A percentile compares a stretch with the other conserved stretches of the same genome.
Conservation (phyloP, 2,797 vertebrate species). For the Melanotaenia maccullochi region DNA sequence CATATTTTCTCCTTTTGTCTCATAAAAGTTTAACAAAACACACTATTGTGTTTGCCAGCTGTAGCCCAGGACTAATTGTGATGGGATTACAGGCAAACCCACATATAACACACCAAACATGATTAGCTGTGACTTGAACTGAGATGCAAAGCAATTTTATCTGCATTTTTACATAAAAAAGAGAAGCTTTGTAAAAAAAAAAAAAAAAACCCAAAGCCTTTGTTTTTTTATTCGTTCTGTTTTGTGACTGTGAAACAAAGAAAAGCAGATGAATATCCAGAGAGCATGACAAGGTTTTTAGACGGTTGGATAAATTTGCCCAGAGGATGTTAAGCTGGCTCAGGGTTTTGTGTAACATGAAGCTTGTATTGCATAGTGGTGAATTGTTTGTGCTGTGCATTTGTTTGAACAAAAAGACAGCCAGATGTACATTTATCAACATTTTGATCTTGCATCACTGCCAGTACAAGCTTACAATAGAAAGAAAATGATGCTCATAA, state of each 20-base stretch:
- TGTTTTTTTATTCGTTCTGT: not conserved
- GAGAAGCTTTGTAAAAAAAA: not conserved
- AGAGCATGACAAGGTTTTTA: slow-evolving; percentile 17
- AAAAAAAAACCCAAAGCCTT: too few relatives aligned
- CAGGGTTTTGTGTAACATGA: slow-evolving; percentile 7
- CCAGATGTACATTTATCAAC: slow-evolving; percentile 16
- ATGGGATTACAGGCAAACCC: slow-evolving; percentile 37
- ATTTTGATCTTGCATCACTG: slow-evolving; percentile 20
- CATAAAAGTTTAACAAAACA: slow-evolving; percentile 31
- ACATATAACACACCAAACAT: slow-evolving; percentile 25
- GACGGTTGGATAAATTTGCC: slow-evolving; percentile 19
- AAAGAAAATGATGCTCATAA: not conserved
- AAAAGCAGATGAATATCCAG: not conserved
- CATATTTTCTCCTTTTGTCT: slow-evolving; percentile 32
- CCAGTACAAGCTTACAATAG: not conserved
- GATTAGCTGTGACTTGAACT: slow-evolving; percentile 27
- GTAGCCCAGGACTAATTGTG: slow-evolving; percentile 25
- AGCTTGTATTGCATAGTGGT: not conserved
- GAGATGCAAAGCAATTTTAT: slow-evolving; percentile 5
- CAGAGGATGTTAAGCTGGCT: slow-evolving; percentile 2
- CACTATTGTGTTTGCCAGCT: slow-evolving; percentile 20
- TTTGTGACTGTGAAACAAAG: slow-evolving; percentile 14
- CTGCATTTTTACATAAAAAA: slow-evolving; percentile 11
- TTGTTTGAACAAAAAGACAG: slow-evolving; percentile 35
- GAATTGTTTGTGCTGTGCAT: slow-evolving; percentile 19